Percentiles rank a stretch among this genome's conserved stretches.
These are phyloP conservation scores for Balaeniceps rex DNA, from an alignment of 2,113 vertebrate species.

Conservation along the genomic window DNA sequence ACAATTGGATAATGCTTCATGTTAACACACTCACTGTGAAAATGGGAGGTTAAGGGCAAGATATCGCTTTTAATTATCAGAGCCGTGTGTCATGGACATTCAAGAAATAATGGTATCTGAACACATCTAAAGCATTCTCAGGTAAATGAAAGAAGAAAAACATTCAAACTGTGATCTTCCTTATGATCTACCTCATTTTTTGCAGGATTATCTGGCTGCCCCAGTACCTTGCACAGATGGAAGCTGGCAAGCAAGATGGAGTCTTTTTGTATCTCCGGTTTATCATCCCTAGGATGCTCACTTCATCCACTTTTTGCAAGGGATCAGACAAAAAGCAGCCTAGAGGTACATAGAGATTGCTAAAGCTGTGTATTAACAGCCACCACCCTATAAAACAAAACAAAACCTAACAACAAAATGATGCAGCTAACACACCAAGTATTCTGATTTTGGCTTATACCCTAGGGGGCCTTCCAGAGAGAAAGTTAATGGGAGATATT, in stretches of 20 bases:
- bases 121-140: neutral
- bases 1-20: conserved; percentile 32
- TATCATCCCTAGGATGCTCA: neutral
- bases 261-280: neutral
- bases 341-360: neutral
- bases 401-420: neutral
- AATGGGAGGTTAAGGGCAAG: conserved; percentile 22
- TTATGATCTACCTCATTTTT: neutral
- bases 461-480: neutral
- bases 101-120: conserved; percentile 6
- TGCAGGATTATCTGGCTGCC: neutral
- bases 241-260: neutral
- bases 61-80: conserved; percentile 64
- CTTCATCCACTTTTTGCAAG: neutral
- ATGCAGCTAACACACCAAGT: neutral
- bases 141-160: neutral
- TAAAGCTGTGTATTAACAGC: neutral
- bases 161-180: neutral
- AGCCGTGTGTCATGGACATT: neutral
- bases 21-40: conserved; percentile 39
- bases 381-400: neutral
- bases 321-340: neutral
- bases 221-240: neutral
- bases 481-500: neutral
- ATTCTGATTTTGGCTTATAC: neutral